Conservation (phyloP, 2,113 vertebrate species). For the Dolichallabes microphthalmus region DNA sequence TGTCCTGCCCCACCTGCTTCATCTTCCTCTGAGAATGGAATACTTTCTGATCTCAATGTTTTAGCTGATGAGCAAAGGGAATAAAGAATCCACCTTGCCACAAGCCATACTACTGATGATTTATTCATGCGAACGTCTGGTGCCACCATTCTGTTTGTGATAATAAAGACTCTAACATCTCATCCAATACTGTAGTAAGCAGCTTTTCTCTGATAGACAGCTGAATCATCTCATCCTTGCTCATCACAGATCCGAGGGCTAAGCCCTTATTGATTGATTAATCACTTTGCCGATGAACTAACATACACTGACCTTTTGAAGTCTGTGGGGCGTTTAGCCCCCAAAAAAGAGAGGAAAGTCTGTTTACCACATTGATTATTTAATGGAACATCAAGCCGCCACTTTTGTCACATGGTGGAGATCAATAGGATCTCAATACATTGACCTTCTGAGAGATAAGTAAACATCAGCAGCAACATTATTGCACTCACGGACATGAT, state of each 20-base stretch:
- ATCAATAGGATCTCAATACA: constrained; percentile 81
- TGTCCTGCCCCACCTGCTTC: constrained; percentile 27
- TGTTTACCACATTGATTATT: constrained; percentile 89
- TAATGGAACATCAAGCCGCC: constrained; percentile 94
- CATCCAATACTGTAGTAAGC: background rate
- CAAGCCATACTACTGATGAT: constrained; percentile 28
- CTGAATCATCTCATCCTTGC: constrained; percentile 24
- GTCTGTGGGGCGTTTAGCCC: constrained; percentile 81
- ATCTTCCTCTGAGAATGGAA: constrained; percentile 24
- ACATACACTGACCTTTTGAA: constrained; percentile 92
- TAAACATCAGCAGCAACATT: constrained; percentile 63
- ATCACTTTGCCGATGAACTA: constrained; percentile 96
- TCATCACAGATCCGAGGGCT: constrained; percentile 59
- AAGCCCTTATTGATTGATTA: constrained; percentile 90
- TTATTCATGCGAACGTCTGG: constrained; percentile 49
- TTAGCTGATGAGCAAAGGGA: constrained; percentile 33
- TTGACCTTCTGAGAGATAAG: constrained; percentile 76
- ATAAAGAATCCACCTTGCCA: constrained; percentile 44
- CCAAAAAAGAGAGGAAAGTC: constrained; percentile 67
- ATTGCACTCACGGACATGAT: constrained; percentile 39
- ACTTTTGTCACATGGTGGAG: constrained; percentile 87
- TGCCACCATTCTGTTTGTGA: constrained; percentile 7
- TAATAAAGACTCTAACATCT: constrained; percentile 21
- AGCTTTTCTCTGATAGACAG: constrained; percentile 23
- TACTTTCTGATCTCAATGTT: constrained; percentile 36